Evolutionary conservation across 2,888 invertebrate species (phyloP), one percentile per base, ranked within the genome.

Genomic region (Stenurella melanura): DNA sequence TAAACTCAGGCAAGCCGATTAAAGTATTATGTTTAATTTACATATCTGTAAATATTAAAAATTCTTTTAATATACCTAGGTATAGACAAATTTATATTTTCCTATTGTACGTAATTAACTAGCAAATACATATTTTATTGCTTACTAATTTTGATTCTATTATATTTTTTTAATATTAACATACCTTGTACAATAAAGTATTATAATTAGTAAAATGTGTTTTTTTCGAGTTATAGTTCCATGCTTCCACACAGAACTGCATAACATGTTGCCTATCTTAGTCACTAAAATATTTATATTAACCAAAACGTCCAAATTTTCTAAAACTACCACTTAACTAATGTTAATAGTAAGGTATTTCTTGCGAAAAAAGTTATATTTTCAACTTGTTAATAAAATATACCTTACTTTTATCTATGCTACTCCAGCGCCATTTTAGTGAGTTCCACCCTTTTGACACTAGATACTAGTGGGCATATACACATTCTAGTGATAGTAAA

Each of bases 381-480:
- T 34, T 50, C n/a, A 50, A 50, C 12, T 42, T 42, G 15, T 15
- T 42, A 38, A 10, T 9, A 42, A 42, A 42, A 12, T 15, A 42
- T 42, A 42, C 12, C 11, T 38, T 38, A 42, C 42, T 15, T n/a
- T 50, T n/a, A n/a, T 50, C 9, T 63, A 34, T 11, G 17, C 64
- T 42, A 38, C 64, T 34, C 1, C 17, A 57, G 34, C 34, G 57
- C 34, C 69, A 69, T 38, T 69, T 57, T 70, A 61, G 70, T 57
- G 42, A 61, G 68, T 57, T 56, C 30, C 42, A 70, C 34, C 42
- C 15, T 50, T 70, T 60, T 70, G 38, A 56, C 70, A 70, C 64
- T 64, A 64, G 38, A 42, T 64, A 19, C 17, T 2, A 64, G 64
- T 42, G 64, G 38, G 19, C 42, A 42, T 18, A 64, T 11, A 63